Percentiles rank a stretch among this genome's conserved stretches.
These are phyloP conservation scores for Mola mola DNA, from an alignment of 2,113 vertebrate species.

Conservation along the genomic window DNA sequence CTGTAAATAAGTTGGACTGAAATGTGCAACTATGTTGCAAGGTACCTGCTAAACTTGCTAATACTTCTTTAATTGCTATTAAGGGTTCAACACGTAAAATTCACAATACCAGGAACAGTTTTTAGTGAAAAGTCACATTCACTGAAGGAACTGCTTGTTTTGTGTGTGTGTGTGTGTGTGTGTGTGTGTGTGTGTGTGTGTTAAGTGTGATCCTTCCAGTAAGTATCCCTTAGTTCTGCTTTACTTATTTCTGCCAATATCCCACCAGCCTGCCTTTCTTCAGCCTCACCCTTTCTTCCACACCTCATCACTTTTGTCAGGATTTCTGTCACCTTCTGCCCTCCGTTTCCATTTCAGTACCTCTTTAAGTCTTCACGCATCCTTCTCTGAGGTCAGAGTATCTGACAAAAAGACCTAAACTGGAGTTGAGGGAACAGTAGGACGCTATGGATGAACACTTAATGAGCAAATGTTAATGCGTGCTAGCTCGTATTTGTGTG, in stretches of 20 bases:
- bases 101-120: too few relatives aligned
- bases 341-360: slow-evolving; percentile 1
- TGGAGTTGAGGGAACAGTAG: neutral
- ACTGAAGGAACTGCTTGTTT: too few relatives aligned
- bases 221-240: slow-evolving; percentile 4
- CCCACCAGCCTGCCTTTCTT: neutral
- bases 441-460: neutral
- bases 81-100: too few relatives aligned
- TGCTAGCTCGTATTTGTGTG: slow-evolving; percentile 13
- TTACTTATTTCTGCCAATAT: neutral
- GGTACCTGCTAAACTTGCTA: too few relatives aligned
- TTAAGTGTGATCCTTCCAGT: neutral
- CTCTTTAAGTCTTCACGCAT: slow-evolving; percentile 5
- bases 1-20: too few relatives aligned
- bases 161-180: too few relatives aligned
- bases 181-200: neutral
- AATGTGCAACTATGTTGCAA: too few relatives aligned
- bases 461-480: slow-evolving; percentile 11
- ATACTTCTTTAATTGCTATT: too few relatives aligned
- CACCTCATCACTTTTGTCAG: slow-evolving; percentile 12
- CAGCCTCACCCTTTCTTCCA: too few relatives aligned
- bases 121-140: too few relatives aligned
- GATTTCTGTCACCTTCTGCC: slow-evolving; percentile 13
- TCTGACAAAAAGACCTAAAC: slow-evolving; percentile 4
- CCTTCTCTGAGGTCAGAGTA: slow-evolving; percentile 23